phyloP scores from a whole-genome alignment of 1,140 invertebrate genomes.

The Meloidogyne floridensis region DNA sequence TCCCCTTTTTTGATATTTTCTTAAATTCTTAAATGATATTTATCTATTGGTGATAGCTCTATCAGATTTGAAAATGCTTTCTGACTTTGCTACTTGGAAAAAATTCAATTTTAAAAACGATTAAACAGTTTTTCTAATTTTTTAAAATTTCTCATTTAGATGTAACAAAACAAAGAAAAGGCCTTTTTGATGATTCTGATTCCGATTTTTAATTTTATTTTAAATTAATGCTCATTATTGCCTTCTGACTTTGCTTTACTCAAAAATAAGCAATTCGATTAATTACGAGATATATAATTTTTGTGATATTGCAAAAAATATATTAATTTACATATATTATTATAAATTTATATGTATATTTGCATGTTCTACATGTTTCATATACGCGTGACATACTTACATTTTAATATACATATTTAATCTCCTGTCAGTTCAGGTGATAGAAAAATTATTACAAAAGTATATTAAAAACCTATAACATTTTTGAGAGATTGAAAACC shows the following conservation, averaged over 20 bases:
- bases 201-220: constrained; percentile 24
- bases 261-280: background rate
- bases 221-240: constrained; percentile 1
- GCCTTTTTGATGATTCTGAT: constrained; percentile 29
- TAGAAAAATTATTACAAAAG: too few relatives aligned
- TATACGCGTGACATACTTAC: too few relatives aligned
- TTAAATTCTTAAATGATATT: too few relatives aligned
- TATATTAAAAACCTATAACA: too few relatives aligned
- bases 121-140: background rate
- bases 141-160: constrained; percentile 6
- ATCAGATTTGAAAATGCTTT: too few relatives aligned
- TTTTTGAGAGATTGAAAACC: too few relatives aligned
- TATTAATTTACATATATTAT: constrained; percentile 1
- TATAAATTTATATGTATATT: background rate
- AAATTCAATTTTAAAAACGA: too few relatives aligned
- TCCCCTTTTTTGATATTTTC: too few relatives aligned
- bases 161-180: constrained; percentile 17
- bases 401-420: too few relatives aligned
- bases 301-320: background rate
- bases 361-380: background rate
- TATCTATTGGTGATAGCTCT: too few relatives aligned
- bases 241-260: constrained; percentile 1
- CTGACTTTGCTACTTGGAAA: too few relatives aligned
- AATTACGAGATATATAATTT: background rate
- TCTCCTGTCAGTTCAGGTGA: too few relatives aligned